These are phyloP conservation scores for Passer domesticus DNA, from an alignment of 2,113 vertebrate genomes.

Conservation along the genomic window DNA sequence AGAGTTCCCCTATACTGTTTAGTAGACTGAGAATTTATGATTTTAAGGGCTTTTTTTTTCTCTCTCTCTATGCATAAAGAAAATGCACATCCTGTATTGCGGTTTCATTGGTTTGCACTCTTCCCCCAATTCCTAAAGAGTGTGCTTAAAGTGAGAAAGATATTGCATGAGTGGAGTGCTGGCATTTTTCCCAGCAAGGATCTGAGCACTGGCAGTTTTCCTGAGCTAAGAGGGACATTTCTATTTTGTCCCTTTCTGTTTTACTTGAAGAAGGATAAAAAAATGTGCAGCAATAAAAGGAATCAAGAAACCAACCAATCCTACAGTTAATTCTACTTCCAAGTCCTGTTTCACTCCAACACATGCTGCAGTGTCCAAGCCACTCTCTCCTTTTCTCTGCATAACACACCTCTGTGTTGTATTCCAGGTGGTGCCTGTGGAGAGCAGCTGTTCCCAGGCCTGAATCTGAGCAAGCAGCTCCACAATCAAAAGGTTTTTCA, in stretches of 20 bases:
- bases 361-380: neutral
- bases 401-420: fast-evolving
- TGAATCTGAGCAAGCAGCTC: neutral
- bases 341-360: neutral
- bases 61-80: neutral
- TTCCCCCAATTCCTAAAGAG: neutral
- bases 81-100: neutral
- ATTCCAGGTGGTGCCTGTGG: neutral
- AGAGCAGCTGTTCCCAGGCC: neutral
- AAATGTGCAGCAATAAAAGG: neutral
- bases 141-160: constrained; percentile 10
- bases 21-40: neutral
- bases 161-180: constrained; percentile 13
- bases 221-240: constrained; percentile 32
- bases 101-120: neutral
- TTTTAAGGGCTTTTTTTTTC: neutral
- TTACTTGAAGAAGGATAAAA: neutral
- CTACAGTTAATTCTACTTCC: neutral
- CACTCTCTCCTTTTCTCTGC: neutral
- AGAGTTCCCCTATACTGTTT: neutral
- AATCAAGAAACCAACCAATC: neutral
- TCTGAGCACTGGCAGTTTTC: constrained; percentile 15
- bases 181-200: constrained; percentile 47
- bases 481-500: neutral
- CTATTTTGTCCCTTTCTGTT: constrained; percentile 28